phyloP scores from a whole-genome alignment of 2,797 vertebrate species.

The Capromys pilorides region DNA sequence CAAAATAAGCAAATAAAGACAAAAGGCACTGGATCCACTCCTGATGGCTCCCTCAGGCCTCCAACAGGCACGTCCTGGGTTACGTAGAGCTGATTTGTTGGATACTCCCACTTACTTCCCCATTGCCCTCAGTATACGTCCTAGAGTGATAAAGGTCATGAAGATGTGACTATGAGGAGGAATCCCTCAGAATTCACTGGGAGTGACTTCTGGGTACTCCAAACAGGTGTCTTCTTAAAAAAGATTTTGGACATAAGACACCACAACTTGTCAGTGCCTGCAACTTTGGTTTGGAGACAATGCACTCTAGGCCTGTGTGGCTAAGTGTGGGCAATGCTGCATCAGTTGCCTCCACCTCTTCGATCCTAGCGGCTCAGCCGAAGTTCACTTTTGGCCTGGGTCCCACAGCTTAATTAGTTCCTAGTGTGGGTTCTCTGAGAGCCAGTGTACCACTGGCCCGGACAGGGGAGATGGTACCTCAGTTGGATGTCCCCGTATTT shows the following conservation, averaged over 20 bases:
- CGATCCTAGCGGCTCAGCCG: slow-evolving; percentile 84
- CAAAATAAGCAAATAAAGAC: neutral
- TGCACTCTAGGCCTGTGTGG: slow-evolving; percentile 91
- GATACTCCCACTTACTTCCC: slow-evolving; percentile 51
- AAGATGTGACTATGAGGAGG: slow-evolving; percentile 72
- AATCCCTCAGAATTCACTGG: slow-evolving; percentile 1
- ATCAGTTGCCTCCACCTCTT: slow-evolving; percentile 90
- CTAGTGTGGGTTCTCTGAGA: slow-evolving; percentile 85
- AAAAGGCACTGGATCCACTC: neutral
- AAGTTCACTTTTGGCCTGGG: slow-evolving; percentile 87
- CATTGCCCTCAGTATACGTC: neutral
- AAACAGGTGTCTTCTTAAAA: slow-evolving; percentile 64
- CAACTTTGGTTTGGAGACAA: slow-evolving; percentile 94
- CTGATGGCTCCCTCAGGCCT: neutral
- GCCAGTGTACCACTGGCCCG: slow-evolving; percentile 85
- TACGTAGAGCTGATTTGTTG: slow-evolving; percentile 74
- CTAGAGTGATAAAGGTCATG: slow-evolving; percentile 78
- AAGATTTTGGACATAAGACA: neutral
- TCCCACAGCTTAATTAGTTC: slow-evolving; percentile 88
- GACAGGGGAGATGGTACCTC: slow-evolving; percentile 89
- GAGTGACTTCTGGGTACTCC: slow-evolving; percentile 68
- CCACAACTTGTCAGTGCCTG: slow-evolving; percentile 86
- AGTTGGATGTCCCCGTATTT: slow-evolving; percentile 93
- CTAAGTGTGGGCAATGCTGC: slow-evolving; percentile 87
- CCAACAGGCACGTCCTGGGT: slow-evolving; percentile 61